Conservation (phyloP, 1,140 invertebrate species). For the Bombus pascuorum region DNA sequence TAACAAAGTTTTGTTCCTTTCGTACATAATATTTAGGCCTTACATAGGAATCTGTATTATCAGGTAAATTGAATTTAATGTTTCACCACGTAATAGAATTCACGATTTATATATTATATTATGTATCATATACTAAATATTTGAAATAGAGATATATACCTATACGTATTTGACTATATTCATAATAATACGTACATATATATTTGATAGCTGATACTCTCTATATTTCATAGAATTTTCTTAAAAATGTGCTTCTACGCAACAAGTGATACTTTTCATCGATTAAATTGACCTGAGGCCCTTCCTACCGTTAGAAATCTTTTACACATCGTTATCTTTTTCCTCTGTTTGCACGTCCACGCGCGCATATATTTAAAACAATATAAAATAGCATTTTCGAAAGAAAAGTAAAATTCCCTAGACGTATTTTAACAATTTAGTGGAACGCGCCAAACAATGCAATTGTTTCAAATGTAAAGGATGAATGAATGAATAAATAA, state of each 20-base stretch:
- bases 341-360: not conserved
- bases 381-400: slow-evolving; percentile 2
- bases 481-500: slow-evolving; percentile 50
- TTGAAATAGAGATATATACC: slow-evolving; percentile 48
- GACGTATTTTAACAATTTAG: not conserved
- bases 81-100: slow-evolving; percentile 36
- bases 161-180: slow-evolving; percentile 48
- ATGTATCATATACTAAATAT: slow-evolving; percentile 55
- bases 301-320: slow-evolving; percentile 32
- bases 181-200: slow-evolving; percentile 31
- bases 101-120: slow-evolving; percentile 32
- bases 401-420: not conserved
- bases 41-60: slow-evolving; percentile 67
- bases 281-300: slow-evolving; percentile 49
- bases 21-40: slow-evolving; percentile 62
- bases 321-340: not conserved
- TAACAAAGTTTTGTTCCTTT: slow-evolving; percentile 40
- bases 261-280: slow-evolving; percentile 66
- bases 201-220: slow-evolving; percentile 51
- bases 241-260: slow-evolving; percentile 65
- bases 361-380: not conserved
- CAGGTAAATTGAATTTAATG: slow-evolving; percentile 63
- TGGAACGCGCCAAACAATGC: not conserved
- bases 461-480: not conserved
- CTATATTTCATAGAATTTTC: slow-evolving; percentile 64